Conservation (phyloP, 2,113 vertebrate genomes). For the Cyphomyrus plagiostoma region DNA sequence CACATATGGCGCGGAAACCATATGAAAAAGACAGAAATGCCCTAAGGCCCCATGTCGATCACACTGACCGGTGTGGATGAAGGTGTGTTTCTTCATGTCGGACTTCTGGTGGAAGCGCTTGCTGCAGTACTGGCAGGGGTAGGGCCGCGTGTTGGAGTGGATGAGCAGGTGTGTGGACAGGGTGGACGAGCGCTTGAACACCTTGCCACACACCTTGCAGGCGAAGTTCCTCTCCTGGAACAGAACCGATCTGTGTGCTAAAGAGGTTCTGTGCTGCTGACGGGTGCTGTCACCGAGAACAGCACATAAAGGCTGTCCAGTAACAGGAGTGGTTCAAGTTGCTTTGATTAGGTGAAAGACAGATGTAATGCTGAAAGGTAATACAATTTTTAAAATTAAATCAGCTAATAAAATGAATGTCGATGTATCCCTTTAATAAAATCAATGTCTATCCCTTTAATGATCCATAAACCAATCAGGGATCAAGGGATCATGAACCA, state of each 20-base stretch:
- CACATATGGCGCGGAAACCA: background rate
- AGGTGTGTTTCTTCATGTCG: conserved; percentile 75
- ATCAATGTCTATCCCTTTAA: background rate
- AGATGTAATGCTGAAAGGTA: background rate
- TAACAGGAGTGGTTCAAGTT: background rate
- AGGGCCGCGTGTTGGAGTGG: conserved; percentile 68
- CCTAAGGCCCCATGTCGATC: background rate
- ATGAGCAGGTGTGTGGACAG: conserved; percentile 63
- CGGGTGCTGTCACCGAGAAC: background rate
- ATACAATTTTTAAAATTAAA: background rate
- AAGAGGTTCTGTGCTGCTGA: background rate
- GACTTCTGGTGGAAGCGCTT: conserved; percentile 74
- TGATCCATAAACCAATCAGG: background rate
- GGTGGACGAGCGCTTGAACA: conserved; percentile 57
- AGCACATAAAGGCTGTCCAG: background rate
- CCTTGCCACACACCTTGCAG: conserved; percentile 63
- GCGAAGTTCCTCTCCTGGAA: conserved; percentile 60
- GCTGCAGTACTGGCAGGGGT: conserved; percentile 68
- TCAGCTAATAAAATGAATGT: too few relatives aligned
- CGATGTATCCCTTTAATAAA: background rate
- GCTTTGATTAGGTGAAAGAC: background rate
- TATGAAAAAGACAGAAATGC: background rate
- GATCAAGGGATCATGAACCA: background rate
- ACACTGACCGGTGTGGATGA: conserved; percentile 65
- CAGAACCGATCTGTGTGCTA: background rate